These are phyloP conservation scores for Drosophila paucipuncta DNA, from an alignment of 2,888 invertebrate species.

Conservation along the genomic window DNA sequence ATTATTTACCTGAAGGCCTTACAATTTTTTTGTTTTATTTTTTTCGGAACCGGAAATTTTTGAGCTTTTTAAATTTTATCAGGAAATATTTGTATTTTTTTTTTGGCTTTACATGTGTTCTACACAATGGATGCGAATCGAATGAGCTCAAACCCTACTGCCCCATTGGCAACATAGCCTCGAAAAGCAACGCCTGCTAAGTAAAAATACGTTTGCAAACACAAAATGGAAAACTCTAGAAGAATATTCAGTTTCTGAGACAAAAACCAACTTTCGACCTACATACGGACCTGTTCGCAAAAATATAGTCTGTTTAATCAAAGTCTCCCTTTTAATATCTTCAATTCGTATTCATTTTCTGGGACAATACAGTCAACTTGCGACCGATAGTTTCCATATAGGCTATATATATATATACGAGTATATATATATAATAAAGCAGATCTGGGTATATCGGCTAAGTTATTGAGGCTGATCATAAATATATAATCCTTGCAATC, in stretches of 20 bases:
- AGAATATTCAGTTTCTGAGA: not conserved
- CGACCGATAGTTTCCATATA: not conserved
- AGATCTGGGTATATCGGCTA: not conserved
- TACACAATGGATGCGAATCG: slow-evolving; percentile 21
- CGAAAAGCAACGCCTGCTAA: slow-evolving; percentile 18
- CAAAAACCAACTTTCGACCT: not conserved
- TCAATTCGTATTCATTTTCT: no score
- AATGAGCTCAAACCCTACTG: slow-evolving; percentile 24
- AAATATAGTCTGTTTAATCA: no score
- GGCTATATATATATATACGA: not conserved
- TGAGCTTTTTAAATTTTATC: slow-evolving; percentile 9
- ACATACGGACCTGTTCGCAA: not conserved
- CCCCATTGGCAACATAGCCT: accelerated
- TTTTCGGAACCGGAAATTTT: slow-evolving; percentile 23
- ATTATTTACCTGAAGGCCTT: slow-evolving; percentile 12
- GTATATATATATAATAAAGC: not conserved
- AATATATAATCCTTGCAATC: not conserved
- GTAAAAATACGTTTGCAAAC: not conserved
- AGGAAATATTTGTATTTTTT: slow-evolving; percentile 4
- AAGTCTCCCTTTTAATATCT: no score
- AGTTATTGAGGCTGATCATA: not conserved
- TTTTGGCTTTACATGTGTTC: slow-evolving; percentile 27
- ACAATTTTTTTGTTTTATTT: not conserved
- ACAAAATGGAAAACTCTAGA: not conserved
- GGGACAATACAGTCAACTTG: no score